These are phyloP conservation scores for Laticauda laticaudata DNA, from an alignment of 2,113 vertebrate species.

Conservation along the genomic window DNA sequence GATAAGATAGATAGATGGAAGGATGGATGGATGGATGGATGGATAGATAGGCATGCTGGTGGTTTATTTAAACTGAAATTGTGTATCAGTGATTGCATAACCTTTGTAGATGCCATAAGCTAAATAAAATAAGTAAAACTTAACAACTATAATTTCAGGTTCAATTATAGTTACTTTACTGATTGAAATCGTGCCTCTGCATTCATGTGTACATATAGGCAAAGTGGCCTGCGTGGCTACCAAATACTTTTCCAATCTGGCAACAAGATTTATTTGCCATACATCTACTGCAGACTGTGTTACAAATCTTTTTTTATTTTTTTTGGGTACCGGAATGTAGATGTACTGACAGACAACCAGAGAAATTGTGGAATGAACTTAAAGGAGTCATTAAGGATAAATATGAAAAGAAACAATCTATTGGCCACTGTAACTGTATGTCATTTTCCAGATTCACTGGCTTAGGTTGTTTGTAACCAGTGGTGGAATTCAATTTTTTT, in stretches of 20 bases:
- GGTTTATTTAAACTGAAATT: no score
- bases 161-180: not conserved
- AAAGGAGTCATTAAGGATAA: not conserved
- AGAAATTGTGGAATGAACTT: not conserved
- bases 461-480: not conserved
- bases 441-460: not conserved
- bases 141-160: no score
- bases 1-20: no score
- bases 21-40: no score
- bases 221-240: not conserved
- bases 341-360: not conserved
- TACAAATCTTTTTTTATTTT: not conserved
- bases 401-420: not conserved
- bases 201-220: not conserved
- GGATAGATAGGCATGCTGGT: no score
- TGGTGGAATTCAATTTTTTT: no score
- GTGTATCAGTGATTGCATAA: no score
- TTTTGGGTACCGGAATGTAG: not conserved
- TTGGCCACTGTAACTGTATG: not conserved
- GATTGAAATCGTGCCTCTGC: not conserved
- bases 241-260: not conserved
- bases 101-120: no score
- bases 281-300: not conserved
- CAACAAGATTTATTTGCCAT: not conserved
- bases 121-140: no score